Conservation (phyloP, 2,888 invertebrate genomes). For the Bombylius discolor region DNA sequence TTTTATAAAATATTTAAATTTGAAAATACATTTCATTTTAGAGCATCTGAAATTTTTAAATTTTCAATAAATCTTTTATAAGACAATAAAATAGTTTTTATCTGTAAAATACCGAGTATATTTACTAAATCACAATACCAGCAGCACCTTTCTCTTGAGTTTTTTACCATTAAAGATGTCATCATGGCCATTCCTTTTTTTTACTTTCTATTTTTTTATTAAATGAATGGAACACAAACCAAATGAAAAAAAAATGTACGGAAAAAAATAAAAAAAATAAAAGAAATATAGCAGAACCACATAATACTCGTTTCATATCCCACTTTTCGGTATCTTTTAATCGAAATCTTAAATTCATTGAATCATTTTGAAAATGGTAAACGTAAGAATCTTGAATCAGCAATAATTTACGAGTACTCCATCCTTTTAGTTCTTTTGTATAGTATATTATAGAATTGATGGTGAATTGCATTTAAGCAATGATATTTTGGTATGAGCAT, state of each 20-base stretch:
- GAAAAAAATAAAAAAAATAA: not conserved
- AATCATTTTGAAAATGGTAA: constrained; percentile 7
- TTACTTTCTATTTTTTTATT: too few relatives aligned
- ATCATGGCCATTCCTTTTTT: not conserved
- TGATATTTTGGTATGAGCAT: too few relatives aligned
- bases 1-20: too few relatives aligned
- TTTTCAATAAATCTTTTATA: not conserved
- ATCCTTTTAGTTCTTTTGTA: constrained; percentile 5
- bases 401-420: constrained; percentile 8
- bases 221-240: not conserved
- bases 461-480: not conserved
- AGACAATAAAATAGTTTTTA: too few relatives aligned
- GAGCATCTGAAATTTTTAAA: not conserved
- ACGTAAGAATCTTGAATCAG: constrained; percentile 4
- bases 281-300: not conserved
- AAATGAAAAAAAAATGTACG: not conserved
- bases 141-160: not conserved
- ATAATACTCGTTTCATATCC: not conserved
- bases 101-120: too few relatives aligned
- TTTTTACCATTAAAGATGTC: not conserved
- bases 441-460: not conserved
- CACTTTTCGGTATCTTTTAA: constrained; percentile 8
- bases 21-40: not conserved
- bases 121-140: not conserved
- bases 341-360: constrained; percentile 8